These are phyloP conservation scores for Mythimna vitellina DNA, from an alignment of 2,888 invertebrate genomes.

Conservation along the genomic window DNA sequence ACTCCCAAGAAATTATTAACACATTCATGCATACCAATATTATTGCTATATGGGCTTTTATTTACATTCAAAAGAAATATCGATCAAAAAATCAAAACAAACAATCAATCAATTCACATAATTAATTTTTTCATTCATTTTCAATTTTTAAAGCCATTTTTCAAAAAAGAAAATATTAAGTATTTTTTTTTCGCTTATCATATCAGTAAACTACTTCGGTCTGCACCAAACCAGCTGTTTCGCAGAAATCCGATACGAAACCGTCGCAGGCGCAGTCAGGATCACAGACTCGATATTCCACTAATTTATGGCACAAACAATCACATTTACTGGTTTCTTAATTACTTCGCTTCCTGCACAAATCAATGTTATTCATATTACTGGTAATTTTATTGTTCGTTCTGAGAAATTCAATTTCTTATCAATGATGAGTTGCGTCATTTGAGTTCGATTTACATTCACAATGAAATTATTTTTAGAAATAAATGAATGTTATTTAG, in stretches of 20 bases:
- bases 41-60: too few species aligned
- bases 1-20: too few species aligned
- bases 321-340: conserved; percentile 60
- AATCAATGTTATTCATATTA: conserved; percentile 41
- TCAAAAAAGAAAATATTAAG: too few species aligned
- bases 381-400: conserved; percentile 38
- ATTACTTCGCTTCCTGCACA: conserved; percentile 56
- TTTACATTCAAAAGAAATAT: too few species aligned
- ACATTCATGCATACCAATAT: too few species aligned
- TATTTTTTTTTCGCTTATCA: not conserved
- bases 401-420: conserved; percentile 43
- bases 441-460: conserved; percentile 1
- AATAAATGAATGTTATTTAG: not conserved
- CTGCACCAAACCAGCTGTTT: conserved; percentile 64
- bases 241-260: conserved; percentile 75
- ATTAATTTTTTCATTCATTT: too few species aligned
- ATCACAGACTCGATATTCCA: conserved; percentile 39
- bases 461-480: conserved; percentile 20
- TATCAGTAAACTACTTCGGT: conserved; percentile 1
- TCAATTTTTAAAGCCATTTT: too few species aligned
- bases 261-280: not conserved
- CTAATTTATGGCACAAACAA: conserved; percentile 60
- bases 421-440: conserved; percentile 33
- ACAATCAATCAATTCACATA: too few species aligned
- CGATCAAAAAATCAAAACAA: too few species aligned